Evolutionary conservation across 2,113 vertebrate species (phyloP).

Genomic region (Grallaria varia): DNA sequence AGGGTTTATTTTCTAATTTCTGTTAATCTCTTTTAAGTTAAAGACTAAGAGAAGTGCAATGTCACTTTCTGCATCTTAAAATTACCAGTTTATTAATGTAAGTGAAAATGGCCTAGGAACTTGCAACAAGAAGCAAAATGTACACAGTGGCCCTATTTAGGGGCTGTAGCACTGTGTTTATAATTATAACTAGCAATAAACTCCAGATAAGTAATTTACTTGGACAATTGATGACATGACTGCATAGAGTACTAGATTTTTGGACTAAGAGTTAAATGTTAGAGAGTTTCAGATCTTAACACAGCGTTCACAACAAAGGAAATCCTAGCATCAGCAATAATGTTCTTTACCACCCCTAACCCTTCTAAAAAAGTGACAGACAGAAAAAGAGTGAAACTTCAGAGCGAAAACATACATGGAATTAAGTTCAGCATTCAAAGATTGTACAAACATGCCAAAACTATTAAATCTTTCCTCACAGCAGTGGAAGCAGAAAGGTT

Average conservation of each 20-base stretch:
- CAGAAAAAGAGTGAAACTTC: neutral
- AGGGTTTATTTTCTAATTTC: neutral
- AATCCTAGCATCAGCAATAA: neutral
- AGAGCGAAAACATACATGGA: neutral
- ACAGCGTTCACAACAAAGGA: neutral
- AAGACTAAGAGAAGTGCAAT: neutral
- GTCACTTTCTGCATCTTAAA: neutral
- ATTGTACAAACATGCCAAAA: neutral
- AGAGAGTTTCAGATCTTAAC: neutral
- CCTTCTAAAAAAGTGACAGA: neutral
- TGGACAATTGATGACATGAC: neutral
- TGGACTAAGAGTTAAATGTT: neutral
- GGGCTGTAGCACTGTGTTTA: neutral
- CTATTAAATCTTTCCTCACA: neutral
- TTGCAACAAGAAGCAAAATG: neutral
- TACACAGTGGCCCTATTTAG: neutral
- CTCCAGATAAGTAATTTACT: neutral
- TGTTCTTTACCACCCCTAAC: neutral
- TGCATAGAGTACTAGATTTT: neutral
- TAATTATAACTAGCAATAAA: neutral
- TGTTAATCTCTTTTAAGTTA: neutral
- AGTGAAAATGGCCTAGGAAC: neutral
- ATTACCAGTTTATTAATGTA: neutral
- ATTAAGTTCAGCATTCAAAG: neutral
- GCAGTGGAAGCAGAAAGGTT: neutral